These are phyloP conservation scores for Parapristionchus giblindavisi DNA, from an alignment of 2,888 invertebrate species.

Conservation along the genomic window DNA sequence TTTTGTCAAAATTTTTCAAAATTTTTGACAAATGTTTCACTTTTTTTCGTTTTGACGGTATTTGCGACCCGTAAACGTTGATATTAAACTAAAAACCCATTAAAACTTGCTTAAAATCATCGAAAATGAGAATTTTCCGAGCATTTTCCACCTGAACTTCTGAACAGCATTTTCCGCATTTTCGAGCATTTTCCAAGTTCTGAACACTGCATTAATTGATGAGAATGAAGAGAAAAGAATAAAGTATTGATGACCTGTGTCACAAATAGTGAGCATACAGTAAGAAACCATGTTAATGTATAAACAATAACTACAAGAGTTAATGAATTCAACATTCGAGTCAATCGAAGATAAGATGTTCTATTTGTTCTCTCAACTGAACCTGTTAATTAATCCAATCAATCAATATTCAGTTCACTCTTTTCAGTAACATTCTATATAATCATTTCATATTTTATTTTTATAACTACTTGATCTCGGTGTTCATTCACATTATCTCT, in stretches of 20 bases:
- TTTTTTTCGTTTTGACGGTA: too few relatives aligned
- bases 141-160: slow-evolving; percentile 50
- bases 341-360: slow-evolving; percentile 1
- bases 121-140: too few relatives aligned
- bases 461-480: too few relatives aligned
- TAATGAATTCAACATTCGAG: slow-evolving; percentile 50
- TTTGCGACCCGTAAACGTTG: too few relatives aligned
- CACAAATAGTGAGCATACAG: slow-evolving; percentile 47
- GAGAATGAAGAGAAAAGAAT: background rate
- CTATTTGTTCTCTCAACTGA: slow-evolving; percentile 32
- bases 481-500: too few relatives aligned
- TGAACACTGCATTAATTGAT: slow-evolving; percentile 17
- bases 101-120: too few relatives aligned
- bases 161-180: slow-evolving; percentile 52
- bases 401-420: too few relatives aligned
- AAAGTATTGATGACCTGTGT: slow-evolving; percentile 43
- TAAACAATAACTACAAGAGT: slow-evolving; percentile 49
- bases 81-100: too few relatives aligned
- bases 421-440: too few relatives aligned
- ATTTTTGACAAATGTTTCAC: too few relatives aligned
- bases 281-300: slow-evolving; percentile 53
- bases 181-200: slow-evolving; percentile 12
- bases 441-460: too few relatives aligned
- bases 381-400: background rate
- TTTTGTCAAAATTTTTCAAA: too few relatives aligned